Conservation (phyloP, 92 coral and sea anemone species). For the Umimayanthus chanpuru region DNA sequence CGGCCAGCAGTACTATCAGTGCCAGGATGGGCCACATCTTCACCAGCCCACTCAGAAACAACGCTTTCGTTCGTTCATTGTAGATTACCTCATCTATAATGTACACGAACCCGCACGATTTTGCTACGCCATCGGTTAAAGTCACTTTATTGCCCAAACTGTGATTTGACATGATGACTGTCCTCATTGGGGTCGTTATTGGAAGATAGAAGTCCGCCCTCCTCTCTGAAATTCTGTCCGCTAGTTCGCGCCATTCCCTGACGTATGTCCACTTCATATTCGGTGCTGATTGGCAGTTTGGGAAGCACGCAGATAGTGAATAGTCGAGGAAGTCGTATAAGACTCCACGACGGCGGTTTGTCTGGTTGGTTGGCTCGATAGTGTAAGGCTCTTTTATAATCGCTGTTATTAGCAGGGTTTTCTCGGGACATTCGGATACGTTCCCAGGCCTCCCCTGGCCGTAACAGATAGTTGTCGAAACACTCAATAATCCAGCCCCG, state of each 20-base stretch:
- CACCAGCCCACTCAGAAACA: conserved; percentile 7
- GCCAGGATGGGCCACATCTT: conserved; percentile 14
- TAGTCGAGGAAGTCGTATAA: background rate
- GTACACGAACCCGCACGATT: background rate
- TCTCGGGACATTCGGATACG: background rate
- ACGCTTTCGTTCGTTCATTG: background rate
- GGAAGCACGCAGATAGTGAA: background rate
- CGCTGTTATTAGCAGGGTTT: background rate
- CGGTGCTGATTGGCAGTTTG: background rate
- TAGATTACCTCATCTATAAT: conserved; percentile 18
- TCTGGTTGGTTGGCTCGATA: background rate
- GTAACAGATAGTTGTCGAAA: background rate
- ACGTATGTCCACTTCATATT: conserved; percentile 2
- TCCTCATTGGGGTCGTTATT: conserved; percentile 19
- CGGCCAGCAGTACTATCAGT: background rate
- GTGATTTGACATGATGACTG: background rate
- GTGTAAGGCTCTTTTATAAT: background rate
- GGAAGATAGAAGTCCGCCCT: conserved; percentile 18
- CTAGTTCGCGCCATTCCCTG: background rate
- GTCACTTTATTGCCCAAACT: background rate
- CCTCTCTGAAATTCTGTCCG: background rate
- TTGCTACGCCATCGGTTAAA: background rate
- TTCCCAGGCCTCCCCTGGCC: background rate
- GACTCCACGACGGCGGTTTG: background rate
- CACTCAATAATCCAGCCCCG: background rate